Base-by-base conservation (phyloP, 92 coral and sea anemone species). In the Actinernus sp. region DNA sequence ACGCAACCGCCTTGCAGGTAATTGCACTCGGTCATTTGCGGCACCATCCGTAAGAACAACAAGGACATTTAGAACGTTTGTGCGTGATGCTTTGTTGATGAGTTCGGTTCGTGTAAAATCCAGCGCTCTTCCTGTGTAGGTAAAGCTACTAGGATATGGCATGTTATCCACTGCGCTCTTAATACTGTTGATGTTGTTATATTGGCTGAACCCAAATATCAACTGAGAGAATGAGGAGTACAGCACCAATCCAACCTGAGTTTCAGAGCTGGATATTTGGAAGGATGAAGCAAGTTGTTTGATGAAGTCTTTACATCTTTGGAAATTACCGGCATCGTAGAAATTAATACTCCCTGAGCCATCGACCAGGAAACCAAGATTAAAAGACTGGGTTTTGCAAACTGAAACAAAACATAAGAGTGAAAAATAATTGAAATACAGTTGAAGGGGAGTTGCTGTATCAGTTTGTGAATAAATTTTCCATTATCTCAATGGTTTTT, bases 281-380 rank as follows among this genome's bases (percentile, higher is more conserved):
- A 92, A 88, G 26, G 61, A 71, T 10, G 40, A 13, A 30, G 65
- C 61, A 8, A 83, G 9, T 1, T 58, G 25, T 30, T 73, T 76
- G 49, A 83, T 76, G 53, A 92, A 88, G 31, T 52, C 16, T 32
- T 76, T 32, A 31, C 77, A 72, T 21, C 71, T 76, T 57, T 74
- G 53, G 69, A 83, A 92, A 58, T 88, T 92, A 1, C 88, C 88
- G 74, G 17, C 25, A 17, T 85, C 88, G 3, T 19, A 25, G 0
- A 0, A 0, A 45, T 87, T 88, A 32, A 92, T 75, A 63, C 97
- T 92, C 13, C 94, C 94, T 13, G 97, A 92, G 7, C 81, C 91
- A 58, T 92, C 97, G 29, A 88, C 29, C 49, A 92, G 45, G 74
- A 92, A 74, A 39, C 61, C 90, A 14, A 92, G 60, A 11, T 92